Evolutionary conservation across 2,797 vertebrate genomes (phyloP), one percentile per base, ranked within the genome.

Genomic region (Hydrocynus forskahlii): DNA sequence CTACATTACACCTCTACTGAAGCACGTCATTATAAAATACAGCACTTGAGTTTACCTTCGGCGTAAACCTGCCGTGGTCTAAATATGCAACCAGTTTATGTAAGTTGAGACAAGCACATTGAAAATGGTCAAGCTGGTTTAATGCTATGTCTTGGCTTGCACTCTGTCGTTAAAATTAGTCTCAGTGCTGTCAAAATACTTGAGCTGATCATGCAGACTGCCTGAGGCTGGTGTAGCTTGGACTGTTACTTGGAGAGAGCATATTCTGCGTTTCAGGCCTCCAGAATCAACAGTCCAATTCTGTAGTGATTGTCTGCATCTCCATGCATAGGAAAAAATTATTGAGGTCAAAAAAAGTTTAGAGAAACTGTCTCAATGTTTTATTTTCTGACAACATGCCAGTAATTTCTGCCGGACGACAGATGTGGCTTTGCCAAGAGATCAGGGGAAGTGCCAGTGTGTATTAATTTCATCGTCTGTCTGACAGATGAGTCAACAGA

Each of bases 391-490:
- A 60, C 55, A 55, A 38, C 19, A 48, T 8, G 66, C 71, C 64
- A 67, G 57, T 54, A 50, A 72, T 77, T 81, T 84, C 25, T 60
- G 59, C 70, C 79, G 78, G 69, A 80, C 62, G 59, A 59, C 77
- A 86, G 86, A 82, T 82, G 73, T 29, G 2, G 68, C 67, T 76
- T 81, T 72, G 72, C 72, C 78, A 75, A 43, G 59, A 84, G 83
- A 81, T 76, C 38, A 76, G 68, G 62, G 43, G n/a, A 83, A 69
- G 55, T 83, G 86, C 79, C 80, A 80, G 78, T 21, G 64, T 63
- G 76, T 76, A 83, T 87, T 85, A 77, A 85, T 83, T 76, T 86
- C 75, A 86, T 76, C 50, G 54, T 64, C 52, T 43, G 62, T 45
- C 73, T 76, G 82, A 83, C 73, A 73, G 80, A 81, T 83, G 84